These are phyloP conservation scores for Onychostruthus taczanowskii DNA, from an alignment of 2,113 vertebrate species.

Conservation along the genomic window DNA sequence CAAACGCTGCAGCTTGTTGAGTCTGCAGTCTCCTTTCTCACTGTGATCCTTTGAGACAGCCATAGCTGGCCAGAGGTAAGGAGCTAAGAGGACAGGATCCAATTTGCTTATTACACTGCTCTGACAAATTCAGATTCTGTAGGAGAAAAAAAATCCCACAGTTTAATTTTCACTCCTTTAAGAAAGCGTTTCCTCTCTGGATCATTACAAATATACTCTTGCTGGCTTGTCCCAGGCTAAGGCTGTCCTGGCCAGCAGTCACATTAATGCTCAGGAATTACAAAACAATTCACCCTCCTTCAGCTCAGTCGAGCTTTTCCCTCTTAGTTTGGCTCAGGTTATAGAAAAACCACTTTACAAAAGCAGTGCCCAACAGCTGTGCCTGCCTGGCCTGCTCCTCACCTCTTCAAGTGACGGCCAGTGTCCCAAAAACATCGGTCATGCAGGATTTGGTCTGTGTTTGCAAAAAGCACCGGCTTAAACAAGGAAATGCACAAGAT, in stretches of 20 bases:
- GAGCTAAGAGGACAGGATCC: background rate
- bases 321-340: background rate
- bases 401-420: background rate
- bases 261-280: background rate
- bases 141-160: background rate
- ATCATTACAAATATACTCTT: fast-evolving
- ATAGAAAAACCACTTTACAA: background rate
- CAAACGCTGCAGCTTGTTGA: fast-evolving
- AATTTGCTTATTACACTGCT: background rate
- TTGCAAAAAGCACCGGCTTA: background rate
- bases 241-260: background rate
- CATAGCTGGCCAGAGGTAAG: background rate
- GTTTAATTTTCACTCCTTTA: background rate
- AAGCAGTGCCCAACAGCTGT: background rate
- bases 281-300: background rate
- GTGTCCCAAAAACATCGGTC: background rate
- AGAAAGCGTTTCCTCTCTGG: background rate
- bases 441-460: fast-evolving
- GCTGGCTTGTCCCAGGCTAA: background rate
- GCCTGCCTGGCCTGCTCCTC: background rate
- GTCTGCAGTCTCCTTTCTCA: background rate
- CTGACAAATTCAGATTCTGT: background rate
- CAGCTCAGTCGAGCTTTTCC: background rate
- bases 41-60: background rate
- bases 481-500: background rate